Conservation (phyloP, 1,140 invertebrate genomes). For the Piezodorus guildinii region DNA sequence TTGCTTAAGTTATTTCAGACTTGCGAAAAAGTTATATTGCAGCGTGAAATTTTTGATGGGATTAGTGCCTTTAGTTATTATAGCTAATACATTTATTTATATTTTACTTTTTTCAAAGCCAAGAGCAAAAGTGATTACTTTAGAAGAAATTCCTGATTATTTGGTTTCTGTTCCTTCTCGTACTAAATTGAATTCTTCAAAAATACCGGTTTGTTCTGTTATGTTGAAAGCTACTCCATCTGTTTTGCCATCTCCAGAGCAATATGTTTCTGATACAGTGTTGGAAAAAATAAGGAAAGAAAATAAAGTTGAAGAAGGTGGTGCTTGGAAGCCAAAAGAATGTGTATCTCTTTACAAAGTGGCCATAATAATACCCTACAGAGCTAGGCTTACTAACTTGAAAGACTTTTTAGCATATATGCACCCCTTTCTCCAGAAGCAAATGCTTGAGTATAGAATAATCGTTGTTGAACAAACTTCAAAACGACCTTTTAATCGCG, state of each 20-base stretch:
- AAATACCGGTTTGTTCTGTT: constrained; percentile 2
- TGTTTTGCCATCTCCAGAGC: neutral
- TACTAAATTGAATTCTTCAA: neutral
- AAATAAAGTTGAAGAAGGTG: constrained; percentile 39
- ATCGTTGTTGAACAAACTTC: constrained; percentile 82
- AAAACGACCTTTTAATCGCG: constrained; percentile 75
- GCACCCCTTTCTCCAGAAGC: constrained; percentile 76
- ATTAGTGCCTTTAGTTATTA: constrained; percentile 20
- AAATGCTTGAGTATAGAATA: constrained; percentile 76
- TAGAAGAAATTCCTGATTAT: constrained; percentile 21
- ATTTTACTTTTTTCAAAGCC: constrained; percentile 21
- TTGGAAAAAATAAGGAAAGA: constrained; percentile 16
- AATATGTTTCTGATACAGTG: constrained; percentile 7
- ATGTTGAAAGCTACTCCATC: neutral
- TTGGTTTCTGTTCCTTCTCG: constrained; percentile 10
- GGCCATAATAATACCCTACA: constrained; percentile 79
- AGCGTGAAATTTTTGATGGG: constrained; percentile 19
- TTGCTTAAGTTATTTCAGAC: neutral
- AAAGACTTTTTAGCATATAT: constrained; percentile 73
- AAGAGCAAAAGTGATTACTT: constrained; percentile 11
- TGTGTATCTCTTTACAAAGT: constrained; percentile 66
- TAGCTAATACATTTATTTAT: constrained; percentile 22
- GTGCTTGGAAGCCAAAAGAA: constrained; percentile 54
- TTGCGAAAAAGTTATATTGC: neutral
- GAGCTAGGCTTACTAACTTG: constrained; percentile 71